Evolutionary conservation across 2,113 vertebrate genomes (phyloP).

Genomic region (Sialia sialis): DNA sequence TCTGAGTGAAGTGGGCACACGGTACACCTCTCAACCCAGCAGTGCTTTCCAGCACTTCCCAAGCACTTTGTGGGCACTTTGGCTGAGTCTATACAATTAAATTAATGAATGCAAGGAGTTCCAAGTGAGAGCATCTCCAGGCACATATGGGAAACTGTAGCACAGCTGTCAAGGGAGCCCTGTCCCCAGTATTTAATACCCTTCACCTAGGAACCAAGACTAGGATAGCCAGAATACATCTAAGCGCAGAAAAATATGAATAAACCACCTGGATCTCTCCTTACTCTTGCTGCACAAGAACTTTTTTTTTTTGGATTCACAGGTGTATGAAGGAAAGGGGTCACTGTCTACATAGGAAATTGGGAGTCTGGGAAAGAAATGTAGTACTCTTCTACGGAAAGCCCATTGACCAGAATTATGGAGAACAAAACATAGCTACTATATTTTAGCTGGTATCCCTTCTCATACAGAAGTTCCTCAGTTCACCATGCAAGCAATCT

Average conservation of each 20-base stretch:
- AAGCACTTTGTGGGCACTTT: neutral
- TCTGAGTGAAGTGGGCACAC: neutral
- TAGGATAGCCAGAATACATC: neutral
- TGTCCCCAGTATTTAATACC: neutral
- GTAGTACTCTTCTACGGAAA: neutral
- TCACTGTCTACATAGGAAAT: neutral
- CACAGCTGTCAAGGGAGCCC: neutral
- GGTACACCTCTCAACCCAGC: neutral
- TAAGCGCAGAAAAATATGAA: neutral
- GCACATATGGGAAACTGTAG: neutral
- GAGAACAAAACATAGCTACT: neutral
- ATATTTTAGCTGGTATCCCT: neutral
- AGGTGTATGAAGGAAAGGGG: neutral
- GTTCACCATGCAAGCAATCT: neutral
- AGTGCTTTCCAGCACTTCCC: neutral
- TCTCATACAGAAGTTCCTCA: neutral
- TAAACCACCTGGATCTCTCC: neutral
- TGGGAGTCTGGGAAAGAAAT: neutral
- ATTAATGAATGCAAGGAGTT: neutral
- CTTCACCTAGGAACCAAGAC: neutral
- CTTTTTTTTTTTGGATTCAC: neutral
- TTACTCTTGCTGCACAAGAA: neutral
- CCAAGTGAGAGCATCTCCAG: neutral
- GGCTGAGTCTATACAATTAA: neutral
- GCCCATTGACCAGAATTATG: neutral